Base-by-base conservation (phyloP, 2,888 invertebrate species). In the Dasysyrphus albostriatus region DNA sequence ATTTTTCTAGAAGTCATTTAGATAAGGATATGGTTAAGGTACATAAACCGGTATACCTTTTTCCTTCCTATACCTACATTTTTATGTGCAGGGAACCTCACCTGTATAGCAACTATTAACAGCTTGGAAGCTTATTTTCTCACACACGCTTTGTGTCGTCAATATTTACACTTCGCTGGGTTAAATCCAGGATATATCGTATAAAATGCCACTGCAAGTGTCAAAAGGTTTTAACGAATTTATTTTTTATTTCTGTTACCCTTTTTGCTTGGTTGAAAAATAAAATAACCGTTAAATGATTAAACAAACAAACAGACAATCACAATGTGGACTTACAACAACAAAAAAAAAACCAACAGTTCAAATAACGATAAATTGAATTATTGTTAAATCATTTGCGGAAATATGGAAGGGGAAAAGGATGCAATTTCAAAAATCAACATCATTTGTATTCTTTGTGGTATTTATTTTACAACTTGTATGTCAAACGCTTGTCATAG, bases 121-220 rank as follows among this genome's bases (percentile, higher is more conserved):
- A 24, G 3, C 24, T 24, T 24, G 24, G 10, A 39, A 39, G 49
- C 16, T 32, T 32, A 7, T 10, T 56, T 34, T 24, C 5, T 32
- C 32, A n/a, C 56, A n/a, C 56, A 56, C 56, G 56, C 10, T 34
- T 34, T 56, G 42, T 67, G 63, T 74, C 75, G 83, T 83, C 75
- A 79, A 79, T 79, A 70, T 79, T 79, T 75, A 29, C 49, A 65
- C 42, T 65, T 44, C 24, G 51, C 24, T 75, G 70, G 70, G 75
- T 24, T 24, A 24, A 24, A 24, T 24, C 24, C 24, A 24, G 24
- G n/a, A n/a, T 24, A 24, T 75, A 70, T 75, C 63, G 79, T 83
- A 75, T 65, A 83, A 83, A 75, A 42, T 58, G 65, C 75, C 59
- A 65, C 65, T 74, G 74, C 39, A 24, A 79, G 70, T 79, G 79